phyloP scores from a whole-genome alignment of 2,797 vertebrate genomes.

The Vultur gryphus region DNA sequence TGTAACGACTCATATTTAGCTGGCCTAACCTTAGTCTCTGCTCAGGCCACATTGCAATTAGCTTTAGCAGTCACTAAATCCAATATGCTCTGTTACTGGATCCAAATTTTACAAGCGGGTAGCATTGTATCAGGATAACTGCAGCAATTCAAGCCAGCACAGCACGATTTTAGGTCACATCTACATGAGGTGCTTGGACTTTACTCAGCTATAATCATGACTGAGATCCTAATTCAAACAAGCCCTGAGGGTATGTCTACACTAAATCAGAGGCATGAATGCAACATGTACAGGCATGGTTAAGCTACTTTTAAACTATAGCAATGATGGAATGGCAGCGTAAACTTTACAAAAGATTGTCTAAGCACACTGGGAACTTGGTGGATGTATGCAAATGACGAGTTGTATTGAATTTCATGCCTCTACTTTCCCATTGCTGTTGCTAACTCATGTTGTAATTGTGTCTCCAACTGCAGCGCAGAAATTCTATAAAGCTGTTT shows the following conservation, averaged over 20 bases:
- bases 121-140: neutral
- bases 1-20: neutral
- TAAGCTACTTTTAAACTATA: neutral
- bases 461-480: neutral
- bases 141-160: neutral
- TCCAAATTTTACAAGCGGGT: neutral
- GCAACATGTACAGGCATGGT: neutral
- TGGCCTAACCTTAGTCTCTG: neutral
- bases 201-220: neutral
- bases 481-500: neutral
- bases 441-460: neutral
- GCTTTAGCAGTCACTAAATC: neutral
- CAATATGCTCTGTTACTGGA: neutral
- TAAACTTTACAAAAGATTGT: neutral
- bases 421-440: neutral
- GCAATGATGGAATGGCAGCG: neutral
- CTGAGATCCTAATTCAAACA: constrained; percentile 45
- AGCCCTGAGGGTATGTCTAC: constrained; percentile 19
- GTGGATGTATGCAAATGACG: neutral
- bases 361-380: neutral
- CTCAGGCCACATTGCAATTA: neutral
- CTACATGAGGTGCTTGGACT: neutral
- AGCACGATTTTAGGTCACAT: neutral
- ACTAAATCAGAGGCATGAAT: neutral
- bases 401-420: neutral